Conservation (phyloP, 2,888 invertebrate genomes). For the Anthophora plumipes region DNA sequence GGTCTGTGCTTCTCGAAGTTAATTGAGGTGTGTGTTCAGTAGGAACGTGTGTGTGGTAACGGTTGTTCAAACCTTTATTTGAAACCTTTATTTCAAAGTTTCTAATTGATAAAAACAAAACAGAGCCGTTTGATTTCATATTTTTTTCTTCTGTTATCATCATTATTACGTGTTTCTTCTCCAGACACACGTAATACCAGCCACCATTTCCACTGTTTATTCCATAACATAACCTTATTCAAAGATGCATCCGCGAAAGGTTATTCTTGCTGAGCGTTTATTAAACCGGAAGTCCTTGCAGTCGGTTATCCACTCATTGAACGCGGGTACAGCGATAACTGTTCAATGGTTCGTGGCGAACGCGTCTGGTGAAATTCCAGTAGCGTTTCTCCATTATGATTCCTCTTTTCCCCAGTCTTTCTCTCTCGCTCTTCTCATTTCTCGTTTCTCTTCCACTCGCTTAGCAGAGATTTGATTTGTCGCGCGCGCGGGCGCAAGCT, state of each 20-base stretch:
- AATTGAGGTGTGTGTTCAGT: too few species aligned
- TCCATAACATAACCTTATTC: conserved; percentile 24
- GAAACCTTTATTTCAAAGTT: too few species aligned
- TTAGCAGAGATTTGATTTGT: conserved; percentile 80
- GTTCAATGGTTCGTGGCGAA: conserved; percentile 78
- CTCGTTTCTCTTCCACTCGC: conserved; percentile 69
- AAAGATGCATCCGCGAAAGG: conserved; percentile 30
- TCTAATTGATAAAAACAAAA: too few species aligned
- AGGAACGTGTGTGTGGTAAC: too few species aligned
- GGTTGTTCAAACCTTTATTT: too few species aligned
- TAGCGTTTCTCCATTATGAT: conserved; percentile 71
- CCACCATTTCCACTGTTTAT: conserved; percentile 7
- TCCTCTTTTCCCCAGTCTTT: conserved; percentile 60
- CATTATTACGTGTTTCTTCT: too few species aligned
- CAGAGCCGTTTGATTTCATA: too few species aligned
- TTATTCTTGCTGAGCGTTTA: conserved; percentile 55
- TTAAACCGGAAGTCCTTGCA: conserved; percentile 68
- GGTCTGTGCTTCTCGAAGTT: too few species aligned
- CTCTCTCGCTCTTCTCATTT: conserved; percentile 60
- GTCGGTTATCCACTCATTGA: conserved; percentile 69
- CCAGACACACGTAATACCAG: too few species aligned
- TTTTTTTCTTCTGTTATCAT: too few species aligned
- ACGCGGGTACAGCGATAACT: conserved; percentile 67
- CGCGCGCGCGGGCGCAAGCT: conserved; percentile 68
- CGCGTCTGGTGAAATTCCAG: conserved; percentile 72